Percentiles rank a stretch among this genome's conserved stretches.
Conservation (phyloP, 2,113 vertebrate species). For the Okapia johnstoni region DNA sequence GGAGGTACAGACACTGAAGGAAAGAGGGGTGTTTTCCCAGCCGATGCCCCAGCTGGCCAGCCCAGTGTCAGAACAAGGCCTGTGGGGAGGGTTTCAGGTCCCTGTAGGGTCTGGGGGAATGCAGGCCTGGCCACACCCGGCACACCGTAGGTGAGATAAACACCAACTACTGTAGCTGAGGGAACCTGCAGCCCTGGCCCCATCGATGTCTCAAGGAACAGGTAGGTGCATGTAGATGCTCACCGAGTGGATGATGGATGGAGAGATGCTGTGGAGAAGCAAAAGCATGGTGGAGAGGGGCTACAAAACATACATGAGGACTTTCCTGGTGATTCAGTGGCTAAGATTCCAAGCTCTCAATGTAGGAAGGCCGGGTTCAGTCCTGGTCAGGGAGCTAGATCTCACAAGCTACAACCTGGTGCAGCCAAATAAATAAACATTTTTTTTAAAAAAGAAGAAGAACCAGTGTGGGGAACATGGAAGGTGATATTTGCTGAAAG, state of each 20-base stretch:
- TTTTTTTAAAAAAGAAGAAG: neutral
- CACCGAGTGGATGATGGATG: too few species aligned
- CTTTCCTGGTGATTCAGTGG: neutral
- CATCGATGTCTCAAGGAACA: neutral
- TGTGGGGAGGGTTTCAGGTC: neutral
- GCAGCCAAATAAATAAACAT: neutral
- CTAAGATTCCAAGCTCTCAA: neutral
- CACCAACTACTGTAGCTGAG: fast-evolving
- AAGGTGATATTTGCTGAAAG: neutral
- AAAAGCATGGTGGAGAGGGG: neutral
- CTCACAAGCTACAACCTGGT: neutral
- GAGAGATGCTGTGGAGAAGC: neutral
- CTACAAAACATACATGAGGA: neutral
- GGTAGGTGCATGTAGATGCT: neutral
- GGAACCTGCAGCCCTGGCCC: fast-evolving
- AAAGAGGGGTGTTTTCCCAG: neutral
- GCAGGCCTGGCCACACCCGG: fast-evolving
- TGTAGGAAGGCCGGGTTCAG: neutral
- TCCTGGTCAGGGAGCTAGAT: neutral
- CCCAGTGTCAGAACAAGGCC: neutral
- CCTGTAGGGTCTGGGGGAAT: fast-evolving
- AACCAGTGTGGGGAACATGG: too few species aligned
- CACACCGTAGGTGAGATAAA: neutral
- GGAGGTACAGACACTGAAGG: neutral
- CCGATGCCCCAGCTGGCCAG: neutral